Evolutionary conservation across 53 echinoderm and acorn worm genomes (phyloP).

Genomic region (Arbacia lixula): DNA sequence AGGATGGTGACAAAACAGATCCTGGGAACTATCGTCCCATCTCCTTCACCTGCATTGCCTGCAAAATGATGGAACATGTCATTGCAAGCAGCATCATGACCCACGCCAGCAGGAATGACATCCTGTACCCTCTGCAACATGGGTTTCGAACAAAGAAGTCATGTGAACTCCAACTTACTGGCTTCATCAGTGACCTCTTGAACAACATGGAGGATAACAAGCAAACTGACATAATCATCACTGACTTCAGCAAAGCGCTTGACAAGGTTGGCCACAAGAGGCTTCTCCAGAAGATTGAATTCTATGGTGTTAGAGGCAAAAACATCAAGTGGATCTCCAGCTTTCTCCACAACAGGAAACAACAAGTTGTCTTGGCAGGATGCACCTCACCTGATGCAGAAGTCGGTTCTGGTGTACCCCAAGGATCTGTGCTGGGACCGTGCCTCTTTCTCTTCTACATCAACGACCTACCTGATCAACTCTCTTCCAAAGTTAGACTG

Average conservation of each 20-base stretch:
- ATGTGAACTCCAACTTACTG: constrained; percentile 35
- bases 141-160: constrained; percentile 5
- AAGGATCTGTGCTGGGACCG: constrained; percentile 61
- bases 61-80: constrained; percentile 47
- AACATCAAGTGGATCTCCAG: constrained; percentile 17
- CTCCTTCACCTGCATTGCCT: constrained; percentile 22
- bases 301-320: constrained; percentile 16
- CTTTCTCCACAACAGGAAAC: constrained; percentile 14
- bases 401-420: constrained; percentile 44
- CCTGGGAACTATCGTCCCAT: constrained; percentile 30
- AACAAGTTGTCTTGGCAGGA: constrained; percentile 29
- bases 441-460: constrained; percentile 60
- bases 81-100: constrained; percentile 40
- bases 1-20: constrained; percentile 17
- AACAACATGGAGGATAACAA: constrained; percentile 36
- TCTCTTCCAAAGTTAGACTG: constrained; percentile 34
- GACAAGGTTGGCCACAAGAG: no score
- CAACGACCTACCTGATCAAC: constrained; percentile 40
- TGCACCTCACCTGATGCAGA: constrained; percentile 9
- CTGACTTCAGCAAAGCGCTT: no score
- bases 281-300: constrained; percentile 15
- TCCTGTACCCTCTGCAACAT: constrained; percentile 48
- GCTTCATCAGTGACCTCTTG: constrained; percentile 37
- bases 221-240: no score
- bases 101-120: constrained; percentile 26